Base-by-base conservation (phyloP, 2,888 invertebrate species). In the Melanchra persicariae region DNA sequence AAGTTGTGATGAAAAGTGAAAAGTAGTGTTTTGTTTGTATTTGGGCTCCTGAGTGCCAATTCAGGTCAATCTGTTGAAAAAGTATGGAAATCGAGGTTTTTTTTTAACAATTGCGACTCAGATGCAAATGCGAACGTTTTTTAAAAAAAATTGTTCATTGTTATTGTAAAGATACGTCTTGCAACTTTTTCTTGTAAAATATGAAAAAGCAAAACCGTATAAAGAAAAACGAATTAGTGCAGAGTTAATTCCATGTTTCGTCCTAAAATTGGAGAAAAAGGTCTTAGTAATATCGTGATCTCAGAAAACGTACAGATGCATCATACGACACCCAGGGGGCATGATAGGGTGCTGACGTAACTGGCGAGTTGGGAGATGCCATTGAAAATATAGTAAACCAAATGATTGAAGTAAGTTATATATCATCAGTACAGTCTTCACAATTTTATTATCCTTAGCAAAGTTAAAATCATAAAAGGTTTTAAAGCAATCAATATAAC, bases 401-500 rank as follows among this genome's bases (percentile, higher is more conserved):
- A 5, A 34, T 52, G 34, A 8, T 12, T 22, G 19, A 45, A 52
- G 15, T 12, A 26, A 2, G 19, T 26, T 34, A 6, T 10, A 6
- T 6, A 12, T 22, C 19, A 40, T 19, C 24, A 51, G 6, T 49
- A 30, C 15, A n/a, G 15, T 15, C 17, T 22, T 6, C 24, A n/a
- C 24, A n/a, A 8, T 37, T 54, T 8, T 26, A 49, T 45, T 37
- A 55, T 26, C 51, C 34, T 51, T 22, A 15, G 22, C n/a, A 45
- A 51, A 64, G 8, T 51, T 47, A 6, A 37, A 43, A 51, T 37
- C 12, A 79, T 57, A 22, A 49, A 69, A 77, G 70, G 60, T 69
- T 69, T 61, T 26, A n/a, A 61, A 70, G 34, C 30, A 40, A 76
- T 80, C 76, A 77, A 74, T 70, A 65, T 72, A 58, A 57, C 47